Conservation (phyloP, 2,797 vertebrate genomes). For the Allochrocebus solatus region DNA sequence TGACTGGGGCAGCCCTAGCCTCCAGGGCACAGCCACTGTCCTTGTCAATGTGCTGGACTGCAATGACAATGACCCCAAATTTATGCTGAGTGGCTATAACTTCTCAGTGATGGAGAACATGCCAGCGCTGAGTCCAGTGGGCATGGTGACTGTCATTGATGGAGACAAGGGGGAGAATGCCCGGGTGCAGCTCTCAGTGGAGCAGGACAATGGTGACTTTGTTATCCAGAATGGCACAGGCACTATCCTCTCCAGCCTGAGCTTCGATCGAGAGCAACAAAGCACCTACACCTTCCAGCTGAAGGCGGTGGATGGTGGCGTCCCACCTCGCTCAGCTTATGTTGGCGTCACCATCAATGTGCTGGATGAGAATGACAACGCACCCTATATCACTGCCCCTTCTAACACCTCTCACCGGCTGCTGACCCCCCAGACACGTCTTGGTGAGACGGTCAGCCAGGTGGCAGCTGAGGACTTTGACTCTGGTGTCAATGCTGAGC, state of each 20-base stretch:
- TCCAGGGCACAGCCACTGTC: constrained; percentile 95
- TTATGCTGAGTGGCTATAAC: constrained; percentile 96
- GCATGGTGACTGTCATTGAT: constrained; percentile 96
- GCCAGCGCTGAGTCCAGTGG: constrained; percentile 94
- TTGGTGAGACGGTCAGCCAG: constrained; percentile 91
- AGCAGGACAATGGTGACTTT: constrained; percentile 97
- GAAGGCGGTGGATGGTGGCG: constrained; percentile 94
- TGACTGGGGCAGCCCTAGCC: constrained; percentile 94
- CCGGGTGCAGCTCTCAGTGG: constrained; percentile 91
- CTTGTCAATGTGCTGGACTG: constrained; percentile 93
- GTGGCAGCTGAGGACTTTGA: constrained; percentile 98
- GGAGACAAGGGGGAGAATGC: constrained; percentile 96
- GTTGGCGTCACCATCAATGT: constrained; percentile 98
- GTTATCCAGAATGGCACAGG: constrained; percentile 97
- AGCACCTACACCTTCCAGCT: constrained; percentile 97
- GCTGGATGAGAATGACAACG: constrained; percentile 97
- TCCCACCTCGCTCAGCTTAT: constrained; percentile 94
- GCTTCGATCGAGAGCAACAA: constrained; percentile 97
- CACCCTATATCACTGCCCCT: constrained; percentile 95
- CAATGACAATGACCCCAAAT: constrained; percentile 99
- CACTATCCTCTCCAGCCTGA: constrained; percentile 97
- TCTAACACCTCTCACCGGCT: constrained; percentile 96
- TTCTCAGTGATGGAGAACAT: constrained; percentile 98
- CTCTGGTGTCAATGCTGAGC: constrained; percentile 92
- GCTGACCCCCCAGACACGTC: constrained; percentile 89